phyloP scores from a whole-genome alignment of 1,140 invertebrate genomes.

The Dinoponera quadriceps region DNA sequence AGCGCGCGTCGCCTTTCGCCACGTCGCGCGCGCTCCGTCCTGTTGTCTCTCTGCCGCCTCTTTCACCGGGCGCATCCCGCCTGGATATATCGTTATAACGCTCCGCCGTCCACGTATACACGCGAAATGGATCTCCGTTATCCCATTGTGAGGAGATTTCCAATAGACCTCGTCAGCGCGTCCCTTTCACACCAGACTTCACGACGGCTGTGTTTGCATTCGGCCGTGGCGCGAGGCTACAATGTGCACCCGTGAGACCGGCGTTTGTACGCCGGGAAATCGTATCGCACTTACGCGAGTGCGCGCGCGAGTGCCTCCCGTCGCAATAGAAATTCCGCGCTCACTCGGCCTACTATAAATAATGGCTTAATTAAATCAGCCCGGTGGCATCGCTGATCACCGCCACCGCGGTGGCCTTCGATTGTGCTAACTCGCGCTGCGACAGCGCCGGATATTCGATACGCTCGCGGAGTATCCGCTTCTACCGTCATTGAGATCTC shows the following conservation, averaged over 20 bases:
- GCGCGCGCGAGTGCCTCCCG: neutral
- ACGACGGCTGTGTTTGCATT: slow-evolving; percentile 55
- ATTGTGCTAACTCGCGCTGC: neutral
- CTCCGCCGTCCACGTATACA: slow-evolving; percentile 30
- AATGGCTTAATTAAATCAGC: slow-evolving; percentile 50
- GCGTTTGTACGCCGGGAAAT: slow-evolving; percentile 32
- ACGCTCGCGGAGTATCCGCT: neutral
- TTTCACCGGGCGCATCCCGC: neutral
- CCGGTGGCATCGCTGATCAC: slow-evolving; percentile 22
- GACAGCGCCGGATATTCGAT: neutral
- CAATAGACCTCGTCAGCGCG: slow-evolving; percentile 67
- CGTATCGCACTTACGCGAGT: slow-evolving; percentile 19
- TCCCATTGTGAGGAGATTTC: slow-evolving; percentile 68
- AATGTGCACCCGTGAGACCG: slow-evolving; percentile 28
- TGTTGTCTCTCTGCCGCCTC: neutral
- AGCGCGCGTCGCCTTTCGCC: neutral
- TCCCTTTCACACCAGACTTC: slow-evolving; percentile 61
- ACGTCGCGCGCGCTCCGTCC: neutral
- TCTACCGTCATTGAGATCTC: neutral
- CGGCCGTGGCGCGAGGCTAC: slow-evolving; percentile 33
- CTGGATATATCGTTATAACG: slow-evolving; percentile 49
- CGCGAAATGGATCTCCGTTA: slow-evolving; percentile 70
- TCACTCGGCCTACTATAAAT: slow-evolving; percentile 17
- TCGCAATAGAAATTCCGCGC: slow-evolving; percentile 28
- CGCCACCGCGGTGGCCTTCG: neutral